phyloP scores from a whole-genome alignment of 2,797 vertebrate species.

The Streptopelia turtur region DNA sequence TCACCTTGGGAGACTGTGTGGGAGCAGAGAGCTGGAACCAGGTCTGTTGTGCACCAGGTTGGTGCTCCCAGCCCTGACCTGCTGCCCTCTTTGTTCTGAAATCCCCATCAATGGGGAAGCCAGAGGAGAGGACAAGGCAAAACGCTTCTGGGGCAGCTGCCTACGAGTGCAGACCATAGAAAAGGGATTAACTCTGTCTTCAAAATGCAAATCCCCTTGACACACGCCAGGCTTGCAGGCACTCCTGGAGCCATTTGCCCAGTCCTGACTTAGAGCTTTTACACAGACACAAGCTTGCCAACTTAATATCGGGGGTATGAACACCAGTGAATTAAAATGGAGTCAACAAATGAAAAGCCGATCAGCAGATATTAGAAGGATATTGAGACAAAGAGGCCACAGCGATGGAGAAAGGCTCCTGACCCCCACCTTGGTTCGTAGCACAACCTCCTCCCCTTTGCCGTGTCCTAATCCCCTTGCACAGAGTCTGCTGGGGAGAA shows the following conservation, averaged over 20 bases:
- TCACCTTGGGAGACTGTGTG: background rate
- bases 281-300: constrained; percentile 7
- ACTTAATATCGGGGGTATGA: background rate
- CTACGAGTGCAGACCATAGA: background rate
- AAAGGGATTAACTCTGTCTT: constrained; percentile 52
- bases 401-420: background rate
- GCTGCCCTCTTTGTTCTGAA: background rate
- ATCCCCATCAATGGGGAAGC: background rate
- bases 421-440: background rate
- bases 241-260: constrained; percentile 2
- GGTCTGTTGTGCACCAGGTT: fast-evolving
- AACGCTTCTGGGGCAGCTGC: constrained; percentile 49
- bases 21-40: background rate
- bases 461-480: background rate
- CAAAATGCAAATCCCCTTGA: constrained; percentile 65
- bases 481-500: background rate
- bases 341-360: constrained; percentile 15
- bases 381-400: constrained; percentile 11
- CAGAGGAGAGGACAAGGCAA: background rate
- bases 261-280: constrained; percentile 21
- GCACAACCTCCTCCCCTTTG: background rate
- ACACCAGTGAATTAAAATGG: background rate
- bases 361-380: constrained; percentile 47
- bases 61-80: background rate
- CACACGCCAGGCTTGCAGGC: constrained; percentile 23